Evolutionary conservation across 1,140 invertebrate genomes (phyloP).

Genomic region (Myzus persicae): DNA sequence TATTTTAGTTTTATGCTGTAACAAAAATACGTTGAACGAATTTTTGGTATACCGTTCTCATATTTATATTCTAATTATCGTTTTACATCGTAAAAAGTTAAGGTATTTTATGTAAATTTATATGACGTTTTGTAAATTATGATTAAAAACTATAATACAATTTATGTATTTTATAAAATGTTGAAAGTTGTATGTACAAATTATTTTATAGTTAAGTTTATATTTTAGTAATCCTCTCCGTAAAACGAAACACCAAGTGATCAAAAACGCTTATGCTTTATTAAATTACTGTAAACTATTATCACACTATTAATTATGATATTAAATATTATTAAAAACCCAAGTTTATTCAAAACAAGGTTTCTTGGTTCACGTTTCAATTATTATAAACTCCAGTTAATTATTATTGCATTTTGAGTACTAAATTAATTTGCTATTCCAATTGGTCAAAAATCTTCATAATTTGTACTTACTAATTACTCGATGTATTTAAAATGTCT

Average conservation of each 20-base stretch:
- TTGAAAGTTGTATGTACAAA: background rate
- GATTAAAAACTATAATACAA: background rate
- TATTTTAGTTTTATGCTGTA: background rate
- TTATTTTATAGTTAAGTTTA: background rate
- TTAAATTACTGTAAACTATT: background rate
- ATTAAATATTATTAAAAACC: background rate
- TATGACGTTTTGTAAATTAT: background rate
- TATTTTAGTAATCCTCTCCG: background rate
- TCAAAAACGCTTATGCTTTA: background rate
- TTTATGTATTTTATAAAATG: background rate
- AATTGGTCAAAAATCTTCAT: background rate
- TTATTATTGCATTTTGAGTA: background rate
- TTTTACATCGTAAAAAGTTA: background rate
- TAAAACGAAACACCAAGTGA: background rate
- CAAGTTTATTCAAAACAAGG: background rate
- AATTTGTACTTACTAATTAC: background rate
- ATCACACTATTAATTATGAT: background rate
- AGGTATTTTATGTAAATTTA: background rate
- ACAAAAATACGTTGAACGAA: background rate
- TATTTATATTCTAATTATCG: background rate
- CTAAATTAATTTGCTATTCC: background rate
- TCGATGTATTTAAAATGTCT: background rate
- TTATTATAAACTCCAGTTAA: background rate
- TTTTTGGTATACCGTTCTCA: background rate
- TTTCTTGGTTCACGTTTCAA: background rate